Evolutionary conservation across 2,113 vertebrate genomes (phyloP).

Genomic region (Microcebus griseorufus): DNA sequence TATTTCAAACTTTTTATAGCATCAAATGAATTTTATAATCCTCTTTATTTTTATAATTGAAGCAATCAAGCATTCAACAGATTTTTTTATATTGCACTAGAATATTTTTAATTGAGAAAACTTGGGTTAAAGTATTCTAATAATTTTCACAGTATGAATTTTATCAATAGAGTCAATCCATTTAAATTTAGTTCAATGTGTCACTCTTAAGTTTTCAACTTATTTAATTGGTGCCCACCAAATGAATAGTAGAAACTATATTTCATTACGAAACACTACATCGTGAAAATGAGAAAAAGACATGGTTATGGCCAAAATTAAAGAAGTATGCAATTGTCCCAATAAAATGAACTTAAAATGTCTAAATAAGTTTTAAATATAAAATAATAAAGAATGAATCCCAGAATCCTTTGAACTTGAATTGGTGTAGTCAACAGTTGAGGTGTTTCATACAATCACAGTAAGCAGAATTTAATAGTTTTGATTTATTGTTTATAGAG

Average conservation of each 20-base stretch:
- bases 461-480: conserved; percentile 74
- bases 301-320: not conserved
- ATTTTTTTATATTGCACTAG: conserved; percentile 6
- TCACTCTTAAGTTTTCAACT: conserved; percentile 52
- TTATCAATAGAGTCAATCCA: conserved; percentile 53
- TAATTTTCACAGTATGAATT: conserved; percentile 8
- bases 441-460: conserved; percentile 66
- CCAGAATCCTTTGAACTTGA: conserved; percentile 61
- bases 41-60: not conserved
- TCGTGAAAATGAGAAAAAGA: conserved; percentile 50
- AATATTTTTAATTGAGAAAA: conserved; percentile 12
- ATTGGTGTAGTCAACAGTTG: conserved; percentile 69
- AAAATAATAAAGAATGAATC: conserved; percentile 67
- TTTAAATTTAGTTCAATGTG: conserved; percentile 51
- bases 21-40: not conserved
- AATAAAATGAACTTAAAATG: conserved; percentile 62
- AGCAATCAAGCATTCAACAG: not conserved
- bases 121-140: conserved; percentile 40
- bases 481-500: conserved; percentile 70
- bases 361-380: conserved; percentile 42
- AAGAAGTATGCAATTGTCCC: conserved; percentile 49
- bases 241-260: conserved; percentile 51
- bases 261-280: conserved; percentile 45
- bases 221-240: conserved; percentile 34
- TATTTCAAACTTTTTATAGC: not conserved